phyloP scores from a whole-genome alignment of 2,888 invertebrate genomes.

The Neoscelio sp. region DNA sequence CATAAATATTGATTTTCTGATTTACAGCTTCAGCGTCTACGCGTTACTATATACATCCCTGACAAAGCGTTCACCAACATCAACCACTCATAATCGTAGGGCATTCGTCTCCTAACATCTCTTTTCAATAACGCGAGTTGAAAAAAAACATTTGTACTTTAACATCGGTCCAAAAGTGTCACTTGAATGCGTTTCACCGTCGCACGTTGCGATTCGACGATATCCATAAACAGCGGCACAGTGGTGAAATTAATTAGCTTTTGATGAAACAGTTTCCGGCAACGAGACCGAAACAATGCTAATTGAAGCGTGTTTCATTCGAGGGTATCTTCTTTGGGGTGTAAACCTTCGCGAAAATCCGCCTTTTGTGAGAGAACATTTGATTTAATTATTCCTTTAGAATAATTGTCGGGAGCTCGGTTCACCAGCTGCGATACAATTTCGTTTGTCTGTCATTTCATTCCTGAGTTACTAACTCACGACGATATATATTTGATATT shows the following conservation, averaged over 20 bases:
- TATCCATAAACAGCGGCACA: no score
- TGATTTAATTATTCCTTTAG: constrained; percentile 22
- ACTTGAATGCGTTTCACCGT: no score
- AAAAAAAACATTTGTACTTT: no score
- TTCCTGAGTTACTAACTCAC: neutral
- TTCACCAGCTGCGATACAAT: constrained; percentile 10
- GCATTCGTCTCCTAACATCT: no score
- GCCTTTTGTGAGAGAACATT: constrained; percentile 2
- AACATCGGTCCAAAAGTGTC: no score
- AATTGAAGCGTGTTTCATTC: constrained; percentile 11
- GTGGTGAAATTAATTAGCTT: constrained; percentile 28
- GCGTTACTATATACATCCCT: constrained; percentile 3
- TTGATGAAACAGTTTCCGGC: neutral
- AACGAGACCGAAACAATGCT: constrained; percentile 10
- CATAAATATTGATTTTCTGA: neutral
- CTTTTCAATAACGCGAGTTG: no score
- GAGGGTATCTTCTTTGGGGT: constrained; percentile 10
- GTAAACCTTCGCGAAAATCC: constrained; percentile 12
- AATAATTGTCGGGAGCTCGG: constrained; percentile 8
- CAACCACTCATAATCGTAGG: constrained; percentile 3
- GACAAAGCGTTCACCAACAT: constrained; percentile 2
- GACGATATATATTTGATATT: neutral
- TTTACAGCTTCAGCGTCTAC: neutral
- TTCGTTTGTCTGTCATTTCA: constrained; percentile 18
- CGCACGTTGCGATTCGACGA: no score